A percentile compares a stretch with the other conserved stretches of the same genome.
Conservation (phyloP, 2,113 vertebrate genomes). For the Anas platyrhynchos region DNA sequence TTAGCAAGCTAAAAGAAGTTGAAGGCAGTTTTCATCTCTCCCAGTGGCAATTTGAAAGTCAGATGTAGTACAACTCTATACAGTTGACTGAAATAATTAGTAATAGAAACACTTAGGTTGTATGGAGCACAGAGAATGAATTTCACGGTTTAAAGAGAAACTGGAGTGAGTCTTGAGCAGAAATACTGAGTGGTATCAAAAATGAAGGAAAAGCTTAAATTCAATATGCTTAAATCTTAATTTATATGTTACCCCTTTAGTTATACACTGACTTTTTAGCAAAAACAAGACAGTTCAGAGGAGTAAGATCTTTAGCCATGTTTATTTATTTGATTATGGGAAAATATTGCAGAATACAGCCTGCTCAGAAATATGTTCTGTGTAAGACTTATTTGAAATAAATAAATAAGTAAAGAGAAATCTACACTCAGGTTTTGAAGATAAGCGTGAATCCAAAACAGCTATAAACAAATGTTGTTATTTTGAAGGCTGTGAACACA, state of each 20-base stretch:
- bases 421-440: neutral
- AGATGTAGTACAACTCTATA: neutral
- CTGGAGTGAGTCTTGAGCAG: neutral
- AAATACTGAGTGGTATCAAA: neutral
- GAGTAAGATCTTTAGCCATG: accelerated
- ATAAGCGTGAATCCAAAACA: neutral
- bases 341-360: neutral
- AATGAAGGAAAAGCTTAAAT: neutral
- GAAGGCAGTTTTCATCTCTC: neutral
- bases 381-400: neutral
- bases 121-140: neutral
- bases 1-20: neutral
- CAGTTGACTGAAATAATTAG: neutral
- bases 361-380: neutral
- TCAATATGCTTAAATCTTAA: neutral
- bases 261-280: neutral
- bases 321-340: neutral
- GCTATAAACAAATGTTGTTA: neutral
- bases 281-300: neutral
- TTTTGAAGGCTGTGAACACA: constrained; percentile 20
- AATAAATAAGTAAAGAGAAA: neutral
- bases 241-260: neutral
- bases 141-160: neutral
- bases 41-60: neutral
- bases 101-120: neutral